Evolutionary conservation across 2,888 invertebrate species (phyloP), one percentile per base, ranked within the genome.

Genomic region (Phortica okadai): DNA sequence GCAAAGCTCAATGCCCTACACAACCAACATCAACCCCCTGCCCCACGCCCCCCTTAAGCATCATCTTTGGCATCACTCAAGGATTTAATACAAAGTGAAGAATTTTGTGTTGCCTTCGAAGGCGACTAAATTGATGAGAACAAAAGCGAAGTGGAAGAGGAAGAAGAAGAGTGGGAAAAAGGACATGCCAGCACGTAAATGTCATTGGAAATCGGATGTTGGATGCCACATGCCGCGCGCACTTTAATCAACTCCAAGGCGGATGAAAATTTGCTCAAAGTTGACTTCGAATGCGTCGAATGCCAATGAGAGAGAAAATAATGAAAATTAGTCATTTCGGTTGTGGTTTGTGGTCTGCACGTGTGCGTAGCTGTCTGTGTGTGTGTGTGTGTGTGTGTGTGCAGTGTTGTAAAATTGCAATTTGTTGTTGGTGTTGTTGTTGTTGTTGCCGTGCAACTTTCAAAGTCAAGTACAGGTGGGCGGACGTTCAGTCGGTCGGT

Each of bases 401-500:
- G n/a, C 14, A 21, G 59, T 59, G 16, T 6, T 59, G 59, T 42
- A 42, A 67, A 67, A 64, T 41, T 67, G 7, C 7, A 14, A 44
- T 67, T n/a, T 41, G 50, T 50, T 50, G 50, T 50, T 5, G 50
- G 1, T 14, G 50, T 50, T 33, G 33, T 33, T 33, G 33, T 33
- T 33, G 44, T 21, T 16, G 14, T n/a, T 14, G 6, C 5, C 4
- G n/a, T 41, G 44, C 44, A 7, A 41, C 21, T 64, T 33, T 64
- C 33, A 64, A 64, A 64, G 41, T 64, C 64, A 64, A 64, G 41
- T 64, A 64, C 6, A 33, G 64, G 41, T 62, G 62, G 21, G 56
- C 10, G 62, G 21, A 21, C 21, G 21, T 21, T 21, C 21, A 21
- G 21, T 21, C 21, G 21, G 21, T 21, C 21, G 21, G 1, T 21